Base-by-base conservation (phyloP, 2,888 invertebrate genomes). In the Eurytoma californica region DNA sequence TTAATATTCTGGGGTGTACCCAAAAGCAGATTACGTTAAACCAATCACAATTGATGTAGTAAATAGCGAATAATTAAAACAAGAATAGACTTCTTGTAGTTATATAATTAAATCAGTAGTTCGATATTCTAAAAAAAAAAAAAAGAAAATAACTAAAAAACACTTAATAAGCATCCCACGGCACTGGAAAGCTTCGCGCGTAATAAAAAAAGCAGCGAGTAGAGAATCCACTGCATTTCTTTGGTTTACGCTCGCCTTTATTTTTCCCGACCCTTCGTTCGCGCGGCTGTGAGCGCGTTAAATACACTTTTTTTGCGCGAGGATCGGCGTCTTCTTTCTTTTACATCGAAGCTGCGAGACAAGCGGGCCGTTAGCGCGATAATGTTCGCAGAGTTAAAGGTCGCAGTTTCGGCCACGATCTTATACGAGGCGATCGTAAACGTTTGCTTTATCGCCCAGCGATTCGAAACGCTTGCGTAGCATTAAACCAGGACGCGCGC, bases 381-480 rank as follows among this genome's bases (percentile, higher is more conserved):
- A 78, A 78, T 72, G 77, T 28, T 53, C 47, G 47, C 49, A 49
- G 72, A 67, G 77, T 78, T 78, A 78, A 73, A 78, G 67, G 55
- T 78, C 78, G 72, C 72, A 78, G 55, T 78, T 78, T 78, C 72
- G 78, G 72, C 61, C 61, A 55, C 60, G 47, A 39, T 57, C 63
- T 57, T 73, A 68, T 78, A 78, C 61, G 68, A 28, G 28, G 24
- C 24, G 79, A 75, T 79, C 79, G 75, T 79, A 79, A 79, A 79
- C 67, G 75, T 75, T 70, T 67, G 75, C 79, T 79, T 79, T 79
- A 79, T n/a, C 72, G 67, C 53, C 49, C 69, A 18, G 57, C 49
- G 72, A 79, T 79, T 79, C 66, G 75, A 70, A 79, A 79, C 72
- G 79, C 75, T 72, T 20, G 58, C 5, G 3, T 28, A 18, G 30